Evolutionary conservation across 1,140 invertebrate species (phyloP).

Genomic region (Magallana angulata): DNA sequence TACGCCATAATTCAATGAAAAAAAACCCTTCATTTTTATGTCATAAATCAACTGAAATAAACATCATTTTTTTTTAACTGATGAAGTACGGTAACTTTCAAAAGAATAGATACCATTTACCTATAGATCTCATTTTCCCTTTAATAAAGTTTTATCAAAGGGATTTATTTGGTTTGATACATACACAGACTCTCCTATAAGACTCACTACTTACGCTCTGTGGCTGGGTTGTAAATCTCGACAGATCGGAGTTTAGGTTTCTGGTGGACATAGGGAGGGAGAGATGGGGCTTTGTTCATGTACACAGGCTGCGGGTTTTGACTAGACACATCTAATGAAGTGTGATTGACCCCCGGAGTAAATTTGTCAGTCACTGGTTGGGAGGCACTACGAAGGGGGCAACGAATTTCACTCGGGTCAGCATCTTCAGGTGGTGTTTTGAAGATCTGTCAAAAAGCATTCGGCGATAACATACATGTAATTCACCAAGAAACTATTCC

Average conservation of each 20-base stretch:
- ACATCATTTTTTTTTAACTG: too few species aligned
- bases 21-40: too few species aligned
- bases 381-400: background rate
- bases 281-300: conserved; percentile 66
- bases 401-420: conserved; percentile 61
- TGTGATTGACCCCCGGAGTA: conserved; percentile 51
- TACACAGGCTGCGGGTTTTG: conserved; percentile 60
- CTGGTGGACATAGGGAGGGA: conserved; percentile 44
- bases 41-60: too few species aligned
- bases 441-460: conserved; percentile 78
- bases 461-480: too few species aligned
- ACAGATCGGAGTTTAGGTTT: conserved; percentile 58
- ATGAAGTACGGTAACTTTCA: too few species aligned
- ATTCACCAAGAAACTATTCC: too few species aligned
- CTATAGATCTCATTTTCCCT: too few species aligned
- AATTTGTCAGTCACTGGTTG: conserved; percentile 55
- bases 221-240: conserved; percentile 68
- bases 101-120: too few species aligned
- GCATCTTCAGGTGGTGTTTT: conserved; percentile 77
- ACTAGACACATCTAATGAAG: conserved; percentile 48
- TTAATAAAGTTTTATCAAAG: too few species aligned
- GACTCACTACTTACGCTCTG: conserved; percentile 61
- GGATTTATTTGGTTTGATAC: too few species aligned
- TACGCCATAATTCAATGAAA: too few species aligned
- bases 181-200: too few species aligned